Percentiles rank a stretch among this genome's conserved stretches.
Conservation (phyloP, 2,797 vertebrate species). For the Sebastiscus albofasciatus region DNA sequence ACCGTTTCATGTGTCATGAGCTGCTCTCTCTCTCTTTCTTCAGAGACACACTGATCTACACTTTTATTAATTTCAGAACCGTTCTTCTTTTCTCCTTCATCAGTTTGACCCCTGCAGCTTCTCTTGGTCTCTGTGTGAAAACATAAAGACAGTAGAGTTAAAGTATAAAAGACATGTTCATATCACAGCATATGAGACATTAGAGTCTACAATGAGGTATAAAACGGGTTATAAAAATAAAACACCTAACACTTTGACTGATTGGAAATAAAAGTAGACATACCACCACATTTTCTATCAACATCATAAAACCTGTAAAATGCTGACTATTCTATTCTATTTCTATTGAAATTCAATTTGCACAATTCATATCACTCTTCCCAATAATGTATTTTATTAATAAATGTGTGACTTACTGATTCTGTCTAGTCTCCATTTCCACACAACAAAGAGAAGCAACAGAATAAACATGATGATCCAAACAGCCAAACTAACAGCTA, state of each 20-base stretch:
- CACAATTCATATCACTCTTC: too few relatives aligned
- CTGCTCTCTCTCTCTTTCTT: not conserved
- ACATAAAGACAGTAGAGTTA: not conserved
- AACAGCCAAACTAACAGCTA: not conserved
- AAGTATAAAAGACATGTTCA: not conserved
- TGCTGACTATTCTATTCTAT: too few relatives aligned
- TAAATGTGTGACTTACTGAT: too few relatives aligned
- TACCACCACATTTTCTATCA: accelerated
- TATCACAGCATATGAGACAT: not conserved
- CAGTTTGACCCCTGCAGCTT: accelerated
- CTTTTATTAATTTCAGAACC: accelerated
- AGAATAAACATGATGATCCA: not conserved
- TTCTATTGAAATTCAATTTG: too few relatives aligned
- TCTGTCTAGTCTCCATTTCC: too few relatives aligned
- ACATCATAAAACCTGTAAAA: not conserved
- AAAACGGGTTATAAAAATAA: not conserved
- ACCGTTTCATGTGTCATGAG: not conserved
- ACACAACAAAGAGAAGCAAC: too few relatives aligned
- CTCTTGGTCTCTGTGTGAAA: not conserved
- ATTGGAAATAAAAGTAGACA: not conserved
- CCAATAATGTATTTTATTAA: too few relatives aligned
- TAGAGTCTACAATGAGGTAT: not conserved
- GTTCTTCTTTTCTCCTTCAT: not conserved
- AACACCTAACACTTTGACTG: not conserved
- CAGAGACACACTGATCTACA: not conserved